These are phyloP conservation scores for Perithous albicinctus DNA, from an alignment of 2,888 invertebrate genomes.

Conservation along the genomic window DNA sequence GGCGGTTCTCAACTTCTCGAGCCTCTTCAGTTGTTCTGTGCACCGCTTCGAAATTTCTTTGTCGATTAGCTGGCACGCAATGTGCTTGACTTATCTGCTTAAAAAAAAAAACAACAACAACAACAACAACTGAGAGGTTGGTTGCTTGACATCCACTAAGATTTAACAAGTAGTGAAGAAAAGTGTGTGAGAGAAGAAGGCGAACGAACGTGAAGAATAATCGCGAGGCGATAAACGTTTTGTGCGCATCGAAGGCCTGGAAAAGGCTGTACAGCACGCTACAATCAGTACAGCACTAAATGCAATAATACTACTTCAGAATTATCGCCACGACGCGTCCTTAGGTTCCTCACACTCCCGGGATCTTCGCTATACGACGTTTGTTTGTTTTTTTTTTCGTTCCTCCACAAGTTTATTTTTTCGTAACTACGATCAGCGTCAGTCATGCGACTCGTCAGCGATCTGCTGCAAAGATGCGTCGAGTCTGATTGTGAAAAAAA, in stretches of 20 bases:
- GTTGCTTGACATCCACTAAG: background rate
- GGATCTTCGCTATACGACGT: background rate
- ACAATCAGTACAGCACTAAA: background rate
- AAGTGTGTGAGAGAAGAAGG: background rate
- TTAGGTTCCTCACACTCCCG: background rate
- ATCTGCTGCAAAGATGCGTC: too few species aligned
- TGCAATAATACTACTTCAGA: background rate
- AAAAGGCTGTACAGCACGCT: background rate
- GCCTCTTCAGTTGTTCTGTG: background rate
- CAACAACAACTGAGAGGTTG: background rate
- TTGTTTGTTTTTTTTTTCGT: too few species aligned
- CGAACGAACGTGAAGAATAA: constrained; percentile 1
- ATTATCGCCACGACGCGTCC: background rate
- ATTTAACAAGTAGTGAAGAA: background rate
- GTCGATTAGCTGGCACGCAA: background rate
- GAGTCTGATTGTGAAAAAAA: too few species aligned
- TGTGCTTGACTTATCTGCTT: background rate
- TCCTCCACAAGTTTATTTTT: too few species aligned
- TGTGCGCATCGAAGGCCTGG: background rate
- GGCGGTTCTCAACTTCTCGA: constrained; percentile 50
- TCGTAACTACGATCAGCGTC: too few species aligned
- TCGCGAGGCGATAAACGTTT: constrained; percentile 10
- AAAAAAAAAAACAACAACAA: background rate
- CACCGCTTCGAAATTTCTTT: background rate
- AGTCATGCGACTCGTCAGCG: too few species aligned